Conservation (phyloP, 1,140 invertebrate genomes). For the Sminthurides bifidus region DNA sequence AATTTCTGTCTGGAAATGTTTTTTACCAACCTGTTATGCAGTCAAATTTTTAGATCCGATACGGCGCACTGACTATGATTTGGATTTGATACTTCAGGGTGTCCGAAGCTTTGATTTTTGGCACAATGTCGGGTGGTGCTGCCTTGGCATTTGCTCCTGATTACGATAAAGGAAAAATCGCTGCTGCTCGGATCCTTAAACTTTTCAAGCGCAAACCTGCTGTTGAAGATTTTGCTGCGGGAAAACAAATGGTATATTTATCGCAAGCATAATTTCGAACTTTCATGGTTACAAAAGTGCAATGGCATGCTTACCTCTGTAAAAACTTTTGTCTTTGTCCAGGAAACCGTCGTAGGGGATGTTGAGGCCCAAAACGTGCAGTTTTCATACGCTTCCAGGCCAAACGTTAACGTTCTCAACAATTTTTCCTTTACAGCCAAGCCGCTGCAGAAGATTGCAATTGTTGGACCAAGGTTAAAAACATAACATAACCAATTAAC, state of each 20-base stretch:
- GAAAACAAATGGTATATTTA: background rate
- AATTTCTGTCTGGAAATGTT: background rate
- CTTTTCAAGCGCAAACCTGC: slow-evolving; percentile 27
- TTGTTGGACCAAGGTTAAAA: no score
- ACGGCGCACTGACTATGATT: background rate
- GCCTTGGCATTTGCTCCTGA: slow-evolving; percentile 30
- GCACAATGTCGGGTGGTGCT: background rate
- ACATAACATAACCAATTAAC: no score
- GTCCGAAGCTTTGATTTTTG: slow-evolving; percentile 11
- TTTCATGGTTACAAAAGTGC: background rate
- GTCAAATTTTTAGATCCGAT: no score
- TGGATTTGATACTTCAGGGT: slow-evolving; percentile 5
- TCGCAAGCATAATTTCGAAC: background rate
- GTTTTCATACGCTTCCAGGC: slow-evolving; percentile 42
- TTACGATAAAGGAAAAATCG: slow-evolving; percentile 34
- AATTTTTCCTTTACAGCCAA: no score
- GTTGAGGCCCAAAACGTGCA: slow-evolving; percentile 36
- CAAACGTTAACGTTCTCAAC: no score
- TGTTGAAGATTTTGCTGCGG: background rate
- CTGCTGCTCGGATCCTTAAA: slow-evolving; percentile 13
- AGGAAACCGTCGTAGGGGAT: slow-evolving; percentile 32
- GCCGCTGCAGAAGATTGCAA: no score
- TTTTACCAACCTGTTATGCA: background rate
- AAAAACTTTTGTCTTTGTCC: background rate
- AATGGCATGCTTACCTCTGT: no score